phyloP scores from a whole-genome alignment of 2,797 vertebrate species.

The Strix occidentalis region DNA sequence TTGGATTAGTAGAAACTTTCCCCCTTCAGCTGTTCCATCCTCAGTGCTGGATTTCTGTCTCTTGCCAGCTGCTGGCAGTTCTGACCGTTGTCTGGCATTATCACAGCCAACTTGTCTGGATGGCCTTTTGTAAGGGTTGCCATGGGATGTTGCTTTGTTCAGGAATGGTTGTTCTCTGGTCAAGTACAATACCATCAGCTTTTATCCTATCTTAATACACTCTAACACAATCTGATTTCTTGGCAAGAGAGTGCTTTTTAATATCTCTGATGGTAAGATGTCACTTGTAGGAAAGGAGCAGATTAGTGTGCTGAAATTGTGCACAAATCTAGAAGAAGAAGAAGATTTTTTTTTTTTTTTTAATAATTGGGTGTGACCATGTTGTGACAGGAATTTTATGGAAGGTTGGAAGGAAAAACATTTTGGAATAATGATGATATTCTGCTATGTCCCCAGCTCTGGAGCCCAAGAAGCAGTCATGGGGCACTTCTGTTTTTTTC shows the following conservation, averaged over 20 bases:
- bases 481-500: neutral
- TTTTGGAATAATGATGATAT: neutral
- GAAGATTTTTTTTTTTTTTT: neutral
- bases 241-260: neutral
- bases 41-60: neutral
- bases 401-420: neutral
- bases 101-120: neutral
- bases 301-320: neutral
- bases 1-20: neutral
- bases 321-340: neutral
- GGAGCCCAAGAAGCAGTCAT: neutral
- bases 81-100: neutral
- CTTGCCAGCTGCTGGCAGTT: neutral
- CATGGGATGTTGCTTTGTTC: neutral
- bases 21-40: neutral
- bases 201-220: conserved; percentile 10
- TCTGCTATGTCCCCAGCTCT: neutral
- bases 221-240: neutral
- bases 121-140: neutral
- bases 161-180: neutral
- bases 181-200: neutral
- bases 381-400: neutral
- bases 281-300: neutral
- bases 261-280: neutral
- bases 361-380: neutral